Base-by-base conservation (phyloP, 2,113 vertebrate species). In the Anser cygnoides region DNA sequence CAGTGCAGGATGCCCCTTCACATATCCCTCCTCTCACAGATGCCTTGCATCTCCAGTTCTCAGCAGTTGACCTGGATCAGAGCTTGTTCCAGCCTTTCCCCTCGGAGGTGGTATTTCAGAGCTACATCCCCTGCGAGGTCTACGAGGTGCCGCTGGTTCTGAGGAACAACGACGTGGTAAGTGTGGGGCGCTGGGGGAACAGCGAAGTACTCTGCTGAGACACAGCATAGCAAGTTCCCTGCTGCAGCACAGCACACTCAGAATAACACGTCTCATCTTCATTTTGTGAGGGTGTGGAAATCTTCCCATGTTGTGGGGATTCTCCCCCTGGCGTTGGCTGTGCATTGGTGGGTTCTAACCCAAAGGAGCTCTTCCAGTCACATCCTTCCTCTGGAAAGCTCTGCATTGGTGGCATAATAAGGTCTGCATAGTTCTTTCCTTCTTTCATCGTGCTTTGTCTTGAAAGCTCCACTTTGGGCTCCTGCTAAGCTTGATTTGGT, bases 21-120 rank as follows among this genome's bases (percentile, higher is more conserved):
- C 73, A 29, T 33, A 6, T 18, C 13, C n/a, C 72, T 14, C 12
- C n/a, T 73, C 26, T 80, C 41, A 19, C 37, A 39, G 46, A 59
- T 78, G 78, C 84, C 85, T 68, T 91, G n/a, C 59, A 31, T 94
- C 80, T 62, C 41, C 88, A 99, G 99, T 85, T 97, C 92, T 98
- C 98, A 5, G 73, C 89, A 23, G 91, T 97, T 76, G 97, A 98
- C 76, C 29, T 97, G 74, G 98, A 98, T 49, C 98, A 98, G 91
- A 80, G 98, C 17, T 90, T 98, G 75, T 98, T 99, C 91, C 99
- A 99, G 96, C 98, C 98, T 5, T 98, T 97, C 92, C 99, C 99
- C 2, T 98, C 98, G 20, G 98, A 99, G 97, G 96, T 99, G 84
- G 78, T 99, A 33, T 99, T 99, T 95, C 98, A 99, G 97, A 99